These are phyloP conservation scores for Smittia aterrima DNA, from an alignment of 2,888 invertebrate species.

Conservation along the genomic window DNA sequence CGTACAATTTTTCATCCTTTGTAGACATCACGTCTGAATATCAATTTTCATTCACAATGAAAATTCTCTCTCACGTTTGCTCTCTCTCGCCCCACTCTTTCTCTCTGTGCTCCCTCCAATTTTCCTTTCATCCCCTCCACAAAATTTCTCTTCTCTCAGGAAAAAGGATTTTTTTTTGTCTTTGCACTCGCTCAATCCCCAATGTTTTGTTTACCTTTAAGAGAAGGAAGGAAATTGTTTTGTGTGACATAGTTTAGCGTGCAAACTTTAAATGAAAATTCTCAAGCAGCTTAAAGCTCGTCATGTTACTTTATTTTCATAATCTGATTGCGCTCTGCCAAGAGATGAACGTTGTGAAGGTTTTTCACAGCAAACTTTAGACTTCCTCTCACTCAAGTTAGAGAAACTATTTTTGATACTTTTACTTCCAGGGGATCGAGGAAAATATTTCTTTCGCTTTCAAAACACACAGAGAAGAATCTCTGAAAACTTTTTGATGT, in stretches of 20 bases:
- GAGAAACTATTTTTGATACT: background rate
- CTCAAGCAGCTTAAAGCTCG: background rate
- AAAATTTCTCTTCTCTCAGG: background rate
- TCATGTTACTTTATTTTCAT: background rate
- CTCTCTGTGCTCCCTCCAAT: background rate
- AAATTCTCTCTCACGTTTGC: background rate
- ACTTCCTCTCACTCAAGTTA: background rate
- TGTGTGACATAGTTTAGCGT: conserved; percentile 23
- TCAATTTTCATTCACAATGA: conserved; percentile 1
- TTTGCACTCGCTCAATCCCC: background rate
- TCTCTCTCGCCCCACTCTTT: background rate
- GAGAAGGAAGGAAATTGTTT: background rate
- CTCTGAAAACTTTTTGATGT: conserved; percentile 21
- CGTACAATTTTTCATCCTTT: background rate
- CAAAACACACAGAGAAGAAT: conserved; percentile 7
- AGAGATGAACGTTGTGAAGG: background rate
- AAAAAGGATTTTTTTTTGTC: background rate
- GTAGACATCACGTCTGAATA: conserved; percentile 14
- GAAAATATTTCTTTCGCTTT: background rate
- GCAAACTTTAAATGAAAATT: background rate
- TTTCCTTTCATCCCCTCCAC: conserved; percentile 28
- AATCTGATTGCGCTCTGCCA: background rate
- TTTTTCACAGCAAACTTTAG: background rate
- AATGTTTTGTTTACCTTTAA: background rate
- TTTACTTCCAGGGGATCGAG: background rate